Conservation (phyloP, 2,113 vertebrate genomes). For the Terrapene triunguis region DNA sequence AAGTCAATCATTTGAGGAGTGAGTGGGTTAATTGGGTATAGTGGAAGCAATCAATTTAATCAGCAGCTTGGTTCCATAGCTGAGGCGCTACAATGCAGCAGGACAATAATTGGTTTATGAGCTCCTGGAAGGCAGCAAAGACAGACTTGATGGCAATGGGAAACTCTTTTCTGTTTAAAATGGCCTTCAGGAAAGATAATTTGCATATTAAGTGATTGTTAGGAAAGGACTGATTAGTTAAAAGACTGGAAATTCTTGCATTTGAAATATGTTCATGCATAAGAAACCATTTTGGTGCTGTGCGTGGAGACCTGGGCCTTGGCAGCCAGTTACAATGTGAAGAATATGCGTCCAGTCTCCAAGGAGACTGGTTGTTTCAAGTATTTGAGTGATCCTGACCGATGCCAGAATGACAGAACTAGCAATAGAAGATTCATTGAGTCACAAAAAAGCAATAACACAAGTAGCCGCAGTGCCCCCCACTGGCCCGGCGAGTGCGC, state of each 20-base stretch:
- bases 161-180: constrained; percentile 19
- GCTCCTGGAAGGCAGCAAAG: constrained; percentile 63
- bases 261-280: accelerated
- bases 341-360: not conserved
- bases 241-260: not conserved
- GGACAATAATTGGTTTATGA: constrained; percentile 69
- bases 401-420: not conserved
- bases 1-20: constrained; percentile 65
- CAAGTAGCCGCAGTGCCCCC: not conserved
- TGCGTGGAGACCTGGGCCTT: not conserved
- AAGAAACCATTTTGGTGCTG: not conserved
- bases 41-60: constrained; percentile 74
- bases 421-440: not conserved
- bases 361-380: not conserved
- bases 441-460: not conserved
- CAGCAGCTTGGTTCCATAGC: constrained; percentile 48
- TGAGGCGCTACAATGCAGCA: not conserved
- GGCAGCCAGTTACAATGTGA: not conserved
- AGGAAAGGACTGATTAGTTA: constrained; percentile 17
- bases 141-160: constrained; percentile 52
- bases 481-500: not conserved
- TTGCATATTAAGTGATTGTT: constrained; percentile 36
- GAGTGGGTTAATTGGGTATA: constrained; percentile 75
- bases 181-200: constrained; percentile 47
- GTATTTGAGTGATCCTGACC: not conserved